These are phyloP conservation scores for Trachelipus rathkii DNA, from an alignment of 1,140 invertebrate genomes.

Conservation along the genomic window DNA sequence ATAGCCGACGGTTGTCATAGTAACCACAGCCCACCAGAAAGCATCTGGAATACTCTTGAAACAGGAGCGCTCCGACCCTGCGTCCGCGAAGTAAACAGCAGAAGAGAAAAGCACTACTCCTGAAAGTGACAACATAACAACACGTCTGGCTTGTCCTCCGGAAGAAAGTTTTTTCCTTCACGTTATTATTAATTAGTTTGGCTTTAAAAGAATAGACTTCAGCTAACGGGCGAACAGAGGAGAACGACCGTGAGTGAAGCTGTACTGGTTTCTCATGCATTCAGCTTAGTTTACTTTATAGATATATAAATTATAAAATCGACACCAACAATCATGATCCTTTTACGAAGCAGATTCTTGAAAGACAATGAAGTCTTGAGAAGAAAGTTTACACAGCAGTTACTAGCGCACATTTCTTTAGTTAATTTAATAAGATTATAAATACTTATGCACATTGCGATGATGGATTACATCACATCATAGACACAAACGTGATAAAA, in stretches of 20 bases:
- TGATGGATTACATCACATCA: no score
- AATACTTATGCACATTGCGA: no score
- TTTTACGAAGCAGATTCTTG: no score
- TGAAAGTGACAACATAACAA: slow-evolving; percentile 54
- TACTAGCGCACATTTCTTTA: no score
- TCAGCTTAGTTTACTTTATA: no score
- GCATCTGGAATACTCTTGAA: slow-evolving; percentile 68
- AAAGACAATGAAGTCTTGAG: no score
- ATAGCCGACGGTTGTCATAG: slow-evolving; percentile 97
- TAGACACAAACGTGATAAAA: no score
- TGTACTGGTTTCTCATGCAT: neutral
- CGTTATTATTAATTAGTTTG: neutral
- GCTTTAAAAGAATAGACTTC: neutral
- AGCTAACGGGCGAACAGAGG: neutral
- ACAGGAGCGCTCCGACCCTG: slow-evolving; percentile 89
- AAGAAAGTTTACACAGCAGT: no score
- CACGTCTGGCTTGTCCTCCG: slow-evolving; percentile 9
- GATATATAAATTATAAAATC: no score
- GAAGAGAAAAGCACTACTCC: slow-evolving; percentile 97
- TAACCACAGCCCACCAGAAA: slow-evolving; percentile 99
- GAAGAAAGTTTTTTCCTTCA: neutral
- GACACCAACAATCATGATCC: no score
- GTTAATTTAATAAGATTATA: no score
- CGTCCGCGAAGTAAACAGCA: slow-evolving; percentile 97
- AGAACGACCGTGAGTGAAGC: neutral